phyloP scores from a whole-genome alignment of 1,140 invertebrate species.

The Aphelenchoides fujianensis region DNA sequence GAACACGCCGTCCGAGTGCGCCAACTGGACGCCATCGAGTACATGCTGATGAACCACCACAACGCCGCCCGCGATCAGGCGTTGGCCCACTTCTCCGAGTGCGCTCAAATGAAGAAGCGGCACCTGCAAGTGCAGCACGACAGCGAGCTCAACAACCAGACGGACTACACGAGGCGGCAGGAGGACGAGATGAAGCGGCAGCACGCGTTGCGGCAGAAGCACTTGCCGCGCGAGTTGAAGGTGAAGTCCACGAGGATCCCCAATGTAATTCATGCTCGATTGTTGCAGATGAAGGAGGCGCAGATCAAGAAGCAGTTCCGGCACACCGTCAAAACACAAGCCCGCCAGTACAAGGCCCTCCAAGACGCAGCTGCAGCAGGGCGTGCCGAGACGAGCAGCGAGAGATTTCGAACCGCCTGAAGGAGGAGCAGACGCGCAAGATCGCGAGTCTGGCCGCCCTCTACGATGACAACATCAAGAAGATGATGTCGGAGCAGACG shows the following conservation, averaged over 20 bases:
- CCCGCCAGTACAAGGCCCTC: slow-evolving; percentile 95
- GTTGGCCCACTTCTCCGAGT: slow-evolving; percentile 32
- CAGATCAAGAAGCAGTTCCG: slow-evolving; percentile 97
- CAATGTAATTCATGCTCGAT: too few species aligned
- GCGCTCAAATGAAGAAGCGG: slow-evolving; percentile 45
- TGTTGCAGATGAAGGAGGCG: slow-evolving; percentile 88
- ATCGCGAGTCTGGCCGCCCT: slow-evolving; percentile 91
- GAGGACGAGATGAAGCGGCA: slow-evolving; percentile 86
- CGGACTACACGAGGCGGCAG: slow-evolving; percentile 89
- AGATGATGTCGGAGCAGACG: slow-evolving; percentile 98
- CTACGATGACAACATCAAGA: slow-evolving; percentile 96
- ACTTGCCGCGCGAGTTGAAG: slow-evolving; percentile 97
- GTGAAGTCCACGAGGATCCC: too few species aligned
- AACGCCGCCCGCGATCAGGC: slow-evolving; percentile 20
- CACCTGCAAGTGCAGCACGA: slow-evolving; percentile 78
- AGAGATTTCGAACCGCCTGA: slow-evolving; percentile 82
- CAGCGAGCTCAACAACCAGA: slow-evolving; percentile 89
- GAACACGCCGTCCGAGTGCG: slow-evolving; percentile 67
- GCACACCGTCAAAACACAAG: slow-evolving; percentile 98
- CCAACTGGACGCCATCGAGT: slow-evolving; percentile 89
- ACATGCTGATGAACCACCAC: slow-evolving; percentile 77
- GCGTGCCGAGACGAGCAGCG: slow-evolving; percentile 94
- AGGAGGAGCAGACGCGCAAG: slow-evolving; percentile 91
- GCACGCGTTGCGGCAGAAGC: slow-evolving; percentile 91
- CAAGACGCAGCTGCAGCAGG: slow-evolving; percentile 89